phyloP scores from a whole-genome alignment of 2,113 vertebrate species.

The Philantomba maxwellii region DNA sequence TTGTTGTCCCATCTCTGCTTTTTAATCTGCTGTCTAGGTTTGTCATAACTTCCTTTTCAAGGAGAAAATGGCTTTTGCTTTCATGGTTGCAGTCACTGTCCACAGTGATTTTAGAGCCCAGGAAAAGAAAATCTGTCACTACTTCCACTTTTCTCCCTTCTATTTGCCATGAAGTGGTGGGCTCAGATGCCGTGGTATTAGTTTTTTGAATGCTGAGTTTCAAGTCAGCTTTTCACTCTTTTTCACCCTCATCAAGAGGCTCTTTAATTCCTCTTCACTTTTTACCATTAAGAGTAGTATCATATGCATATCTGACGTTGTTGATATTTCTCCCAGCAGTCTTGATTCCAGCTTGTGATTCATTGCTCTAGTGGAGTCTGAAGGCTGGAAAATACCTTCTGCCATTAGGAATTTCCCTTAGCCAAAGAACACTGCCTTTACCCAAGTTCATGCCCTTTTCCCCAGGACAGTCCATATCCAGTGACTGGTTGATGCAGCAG shows the following conservation, averaged over 20 bases:
- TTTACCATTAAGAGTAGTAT: neutral
- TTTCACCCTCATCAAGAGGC: neutral
- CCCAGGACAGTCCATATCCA: too few relatives aligned
- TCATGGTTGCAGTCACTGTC: neutral
- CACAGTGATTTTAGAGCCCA: neutral
- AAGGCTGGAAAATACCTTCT: too few relatives aligned
- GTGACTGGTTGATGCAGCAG: too few relatives aligned
- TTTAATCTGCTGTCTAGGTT: neutral
- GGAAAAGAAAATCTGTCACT: neutral
- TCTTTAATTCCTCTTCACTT: neutral
- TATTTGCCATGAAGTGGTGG: neutral
- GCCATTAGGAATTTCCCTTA: too few relatives aligned
- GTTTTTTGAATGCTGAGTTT: neutral
- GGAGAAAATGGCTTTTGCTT: neutral
- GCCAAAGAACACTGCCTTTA: too few relatives aligned
- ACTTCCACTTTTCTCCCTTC: neutral
- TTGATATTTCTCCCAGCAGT: neutral
- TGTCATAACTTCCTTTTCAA: neutral
- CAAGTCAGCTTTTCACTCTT: neutral
- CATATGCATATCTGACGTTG: neutral
- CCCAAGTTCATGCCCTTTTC: too few relatives aligned
- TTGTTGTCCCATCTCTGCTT: neutral
- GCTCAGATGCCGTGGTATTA: neutral
- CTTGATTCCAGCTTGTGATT: neutral
- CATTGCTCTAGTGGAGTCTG: too few relatives aligned